These are phyloP conservation scores for Pyralis farinalis DNA, from an alignment of 2,888 invertebrate species.

Conservation along the genomic window DNA sequence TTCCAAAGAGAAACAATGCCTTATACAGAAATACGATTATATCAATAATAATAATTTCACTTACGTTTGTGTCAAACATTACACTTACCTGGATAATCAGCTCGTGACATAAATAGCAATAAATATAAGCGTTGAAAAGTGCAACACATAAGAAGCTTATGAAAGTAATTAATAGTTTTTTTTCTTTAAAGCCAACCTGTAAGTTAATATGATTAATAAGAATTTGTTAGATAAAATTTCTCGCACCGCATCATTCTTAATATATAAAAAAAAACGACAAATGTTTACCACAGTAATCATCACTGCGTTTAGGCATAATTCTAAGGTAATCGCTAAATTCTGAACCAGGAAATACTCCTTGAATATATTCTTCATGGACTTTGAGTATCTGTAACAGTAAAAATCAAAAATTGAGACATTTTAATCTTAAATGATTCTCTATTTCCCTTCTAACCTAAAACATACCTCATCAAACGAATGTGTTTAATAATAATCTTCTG, in stretches of 20 bases:
- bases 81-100: conserved; percentile 56
- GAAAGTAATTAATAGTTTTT: conserved; percentile 45
- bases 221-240: too few relatives aligned
- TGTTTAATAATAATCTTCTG: conserved; percentile 53
- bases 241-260: neutral
- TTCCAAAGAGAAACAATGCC: too few relatives aligned
- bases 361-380: conserved; percentile 42
- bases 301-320: conserved; percentile 59
- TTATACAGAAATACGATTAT: too few relatives aligned
- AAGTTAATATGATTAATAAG: conserved; percentile 20
- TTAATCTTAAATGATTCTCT: too few relatives aligned
- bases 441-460: too few relatives aligned
- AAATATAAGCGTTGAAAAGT: conserved; percentile 58
- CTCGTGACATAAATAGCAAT: conserved; percentile 58
- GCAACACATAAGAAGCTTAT: conserved; percentile 45
- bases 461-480: conserved; percentile 54
- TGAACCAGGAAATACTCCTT: conserved; percentile 62
- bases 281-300: conserved; percentile 53
- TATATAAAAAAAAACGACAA: neutral
- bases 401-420: too few relatives aligned
- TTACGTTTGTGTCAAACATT: neutral
- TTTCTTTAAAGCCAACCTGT: conserved; percentile 46
- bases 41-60: too few relatives aligned
- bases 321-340: conserved; percentile 56
- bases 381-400: conserved; percentile 45